Evolutionary conservation across 2,888 invertebrate species (phyloP), one percentile per base, ranked within the genome.

Genomic region (Andrena trimmerana): DNA sequence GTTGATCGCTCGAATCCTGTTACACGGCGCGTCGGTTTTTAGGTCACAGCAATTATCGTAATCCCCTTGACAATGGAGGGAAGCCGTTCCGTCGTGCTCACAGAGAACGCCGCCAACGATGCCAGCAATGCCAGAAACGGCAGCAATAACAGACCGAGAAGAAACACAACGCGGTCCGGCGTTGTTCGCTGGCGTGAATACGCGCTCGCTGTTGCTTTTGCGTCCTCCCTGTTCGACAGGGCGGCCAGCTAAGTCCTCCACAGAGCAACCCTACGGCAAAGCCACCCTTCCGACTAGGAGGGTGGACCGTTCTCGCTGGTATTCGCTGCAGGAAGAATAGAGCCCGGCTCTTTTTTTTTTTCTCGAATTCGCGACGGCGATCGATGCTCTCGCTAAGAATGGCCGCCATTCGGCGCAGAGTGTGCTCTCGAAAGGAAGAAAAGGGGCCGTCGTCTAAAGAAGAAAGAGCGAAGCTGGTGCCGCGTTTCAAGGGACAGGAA

Each of bases 11-110:
- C 76, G 77, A 86, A 86, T 88, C 87, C 86, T 84, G 86, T 88
- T 89, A 88, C 87, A 88, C 83, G 86, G 67, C 77, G 81, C 82
- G 71, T 73, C 79, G 86, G 83, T 90, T 91, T 90, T 83, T 87
- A 88, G 91, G 90, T 90, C 90, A 88, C 42, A 85, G 89, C 89
- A 91, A 92, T 92, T 90, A 92, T 90, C 88, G 78, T 86, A 85
- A 86, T 85, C 80, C 70, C 78, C 59, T 77, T 79, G 76, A 85
- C 88, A 83, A 86, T 86, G 78, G 72, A 52, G 70, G 59, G 57
- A 79, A 75, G 65, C 69, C 71, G 62, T 81, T 74, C 67, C 63
- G 52, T 70, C 57, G 65, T 67, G 48, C 48, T 31, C 68, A 13
- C 20, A 10, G 24, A 13, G 57, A 57, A 3, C 57, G 57, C 57